Evolutionary conservation across 2,888 invertebrate species (phyloP).

Genomic region (Horisme vitalbata): DNA sequence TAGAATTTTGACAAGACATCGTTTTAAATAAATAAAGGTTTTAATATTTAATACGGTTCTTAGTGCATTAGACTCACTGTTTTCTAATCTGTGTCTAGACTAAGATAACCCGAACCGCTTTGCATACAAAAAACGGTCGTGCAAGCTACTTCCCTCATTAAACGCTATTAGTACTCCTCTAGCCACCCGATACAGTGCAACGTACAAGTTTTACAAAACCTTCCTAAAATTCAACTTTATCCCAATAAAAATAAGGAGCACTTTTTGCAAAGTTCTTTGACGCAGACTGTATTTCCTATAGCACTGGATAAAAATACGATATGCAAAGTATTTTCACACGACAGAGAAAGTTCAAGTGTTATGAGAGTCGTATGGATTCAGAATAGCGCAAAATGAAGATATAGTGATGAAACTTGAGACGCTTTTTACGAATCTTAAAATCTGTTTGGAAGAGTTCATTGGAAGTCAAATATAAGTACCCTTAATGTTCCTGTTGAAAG

Average conservation of each 20-base stretch:
- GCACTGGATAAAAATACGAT: constrained; percentile 20
- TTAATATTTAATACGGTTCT: too few species aligned
- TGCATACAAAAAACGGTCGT: constrained; percentile 31
- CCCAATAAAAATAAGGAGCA: background rate
- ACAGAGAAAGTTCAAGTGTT: constrained; percentile 13
- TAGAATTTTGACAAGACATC: too few species aligned
- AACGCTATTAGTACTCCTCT: constrained; percentile 30
- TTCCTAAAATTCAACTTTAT: constrained; percentile 9
- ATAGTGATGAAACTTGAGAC: constrained; percentile 4
- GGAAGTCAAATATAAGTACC: background rate
- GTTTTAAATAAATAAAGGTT: too few species aligned
- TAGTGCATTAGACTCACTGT: constrained; percentile 12
- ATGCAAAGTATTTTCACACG: constrained; percentile 23
- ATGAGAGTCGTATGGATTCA: constrained; percentile 5
- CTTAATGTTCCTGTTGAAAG: too few species aligned
- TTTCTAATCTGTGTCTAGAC: constrained; percentile 14
- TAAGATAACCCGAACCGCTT: constrained; percentile 29
- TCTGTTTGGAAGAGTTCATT: constrained; percentile 4
- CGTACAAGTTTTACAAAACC: constrained; percentile 3
- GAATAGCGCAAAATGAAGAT: constrained; percentile 8
- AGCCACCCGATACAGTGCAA: constrained; percentile 9
- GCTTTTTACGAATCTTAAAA: constrained; percentile 3
- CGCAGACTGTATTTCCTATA: constrained; percentile 15
- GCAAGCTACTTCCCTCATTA: constrained; percentile 43
- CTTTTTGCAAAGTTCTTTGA: background rate